Evolutionary conservation across 2,888 invertebrate species (phyloP), one percentile per base, ranked within the genome.

Genomic region (Gymnoscelis rufifasciata): DNA sequence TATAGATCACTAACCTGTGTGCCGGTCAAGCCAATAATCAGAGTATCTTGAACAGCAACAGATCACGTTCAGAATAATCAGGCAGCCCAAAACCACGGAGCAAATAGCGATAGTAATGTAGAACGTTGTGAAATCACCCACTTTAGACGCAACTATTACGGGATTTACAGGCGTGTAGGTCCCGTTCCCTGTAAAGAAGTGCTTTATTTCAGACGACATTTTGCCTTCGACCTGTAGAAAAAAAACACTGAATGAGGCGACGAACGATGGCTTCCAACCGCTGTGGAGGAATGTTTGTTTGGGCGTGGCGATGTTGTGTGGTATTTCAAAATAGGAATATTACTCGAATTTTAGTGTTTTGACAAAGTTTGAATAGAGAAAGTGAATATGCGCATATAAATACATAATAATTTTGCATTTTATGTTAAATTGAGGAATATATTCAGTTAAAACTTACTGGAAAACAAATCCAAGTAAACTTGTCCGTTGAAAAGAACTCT

Each of bases 71-170:
- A 96, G 71, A 53, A 94, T 88, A 52, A 96, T 89, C 49, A 97
- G 80, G 13, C 91, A 83, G 7, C 92, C 89, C 42, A 92, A 90
- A 58, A 96, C 75, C 28, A 95, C 86, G 3, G 95, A 91, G 76
- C 94, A 93, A 72, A 96, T 91, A 15, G 93, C 92, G 54, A 96
- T 93, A 11, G 92, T 91, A 60, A 94, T 91, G 88, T 96, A 96
- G 84, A 97, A 96, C 33, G 93, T 91, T n/a, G 94, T 93, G 71
- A 93, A 96, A 78, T 96, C 93, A 50, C 94, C 93, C 28, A 83
- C 68, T 60, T 66, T 68, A 10, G 79, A 76, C 19, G 41, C 38
- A 26, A 49, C 35, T 14, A 75, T 42, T 37, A 79, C 51, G 6
- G 79, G 82, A 58, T 80, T 82, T 65, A 81, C 64, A 42, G 71